Evolutionary conservation across 2,113 vertebrate species (phyloP).

Genomic region (Amphilophus citrinellus): DNA sequence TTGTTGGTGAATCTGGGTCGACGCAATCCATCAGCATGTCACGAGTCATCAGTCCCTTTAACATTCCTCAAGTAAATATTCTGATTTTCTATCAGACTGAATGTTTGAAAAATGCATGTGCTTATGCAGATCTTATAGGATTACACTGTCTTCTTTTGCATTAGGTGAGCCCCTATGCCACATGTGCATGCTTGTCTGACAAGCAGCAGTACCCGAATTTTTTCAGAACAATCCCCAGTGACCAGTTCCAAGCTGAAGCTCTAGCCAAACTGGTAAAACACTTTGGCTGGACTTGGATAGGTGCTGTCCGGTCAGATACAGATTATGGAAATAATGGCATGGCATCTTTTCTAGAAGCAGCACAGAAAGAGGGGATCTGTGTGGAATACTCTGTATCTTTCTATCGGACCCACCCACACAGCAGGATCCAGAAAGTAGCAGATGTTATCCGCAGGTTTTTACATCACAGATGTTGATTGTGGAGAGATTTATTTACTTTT

Average conservation of each 20-base stretch:
- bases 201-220: constrained; percentile 76
- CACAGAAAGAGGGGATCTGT: constrained; percentile 36
- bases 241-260: constrained; percentile 77
- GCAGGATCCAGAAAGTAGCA: constrained; percentile 66
- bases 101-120: rapidly evolving
- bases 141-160: background rate
- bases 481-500: background rate
- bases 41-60: constrained; percentile 64
- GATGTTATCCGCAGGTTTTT: constrained; percentile 72
- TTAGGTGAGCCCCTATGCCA: constrained; percentile 80
- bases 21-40: constrained; percentile 74
- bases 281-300: constrained; percentile 84
- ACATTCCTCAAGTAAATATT: constrained; percentile 75
- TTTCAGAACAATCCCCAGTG: constrained; percentile 82
- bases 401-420: rapidly evolving
- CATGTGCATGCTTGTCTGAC: constrained; percentile 81
- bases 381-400: background rate
- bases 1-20: constrained; percentile 76
- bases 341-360: constrained; percentile 70
- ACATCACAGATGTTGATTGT: background rate
- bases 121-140: background rate
- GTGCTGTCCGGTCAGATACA: constrained; percentile 73
- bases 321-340: constrained; percentile 82
- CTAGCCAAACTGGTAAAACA: constrained; percentile 76
- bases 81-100: rapidly evolving